Percentiles rank a stretch among this genome's conserved stretches.
phyloP scores from a whole-genome alignment of 2,797 vertebrate species.

The Siniperca obscura region DNA sequence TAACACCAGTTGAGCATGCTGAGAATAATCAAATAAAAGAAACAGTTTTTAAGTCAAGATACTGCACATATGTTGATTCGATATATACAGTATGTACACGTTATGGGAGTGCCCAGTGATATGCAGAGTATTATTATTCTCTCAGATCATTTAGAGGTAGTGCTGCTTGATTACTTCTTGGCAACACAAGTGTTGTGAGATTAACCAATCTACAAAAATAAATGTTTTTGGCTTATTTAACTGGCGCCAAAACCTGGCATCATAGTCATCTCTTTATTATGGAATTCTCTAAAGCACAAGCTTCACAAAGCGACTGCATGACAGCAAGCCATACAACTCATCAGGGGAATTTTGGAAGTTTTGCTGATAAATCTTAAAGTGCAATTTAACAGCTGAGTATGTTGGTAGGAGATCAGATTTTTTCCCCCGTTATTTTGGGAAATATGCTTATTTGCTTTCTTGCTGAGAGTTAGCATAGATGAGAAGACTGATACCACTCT shows the following conservation, averaged over 20 bases:
- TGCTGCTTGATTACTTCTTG: slow-evolving; percentile 20
- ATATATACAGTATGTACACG: no score
- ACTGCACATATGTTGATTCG: background rate
- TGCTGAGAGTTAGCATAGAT: background rate
- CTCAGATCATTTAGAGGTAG: background rate
- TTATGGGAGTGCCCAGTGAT: background rate
- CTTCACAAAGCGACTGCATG: slow-evolving; percentile 1
- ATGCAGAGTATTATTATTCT: background rate
- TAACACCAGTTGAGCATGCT: background rate
- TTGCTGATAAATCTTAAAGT: background rate
- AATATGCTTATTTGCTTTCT: background rate
- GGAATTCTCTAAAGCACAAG: background rate
- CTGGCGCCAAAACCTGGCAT: background rate
- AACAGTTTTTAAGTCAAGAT: background rate
- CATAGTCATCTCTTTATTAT: slow-evolving; percentile 2
- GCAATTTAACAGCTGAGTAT: background rate
- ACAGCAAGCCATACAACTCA: background rate
- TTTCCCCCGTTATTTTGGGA: no score
- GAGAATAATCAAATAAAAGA: background rate
- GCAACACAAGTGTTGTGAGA: slow-evolving; percentile 3
- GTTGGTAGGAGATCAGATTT: no score
- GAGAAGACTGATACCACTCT: no score
- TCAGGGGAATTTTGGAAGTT: background rate
- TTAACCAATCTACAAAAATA: slow-evolving; percentile 12
- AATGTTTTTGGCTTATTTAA: slow-evolving; percentile 16